phyloP scores from a whole-genome alignment of 2,797 vertebrate genomes.

The Labroides dimidiatus region DNA sequence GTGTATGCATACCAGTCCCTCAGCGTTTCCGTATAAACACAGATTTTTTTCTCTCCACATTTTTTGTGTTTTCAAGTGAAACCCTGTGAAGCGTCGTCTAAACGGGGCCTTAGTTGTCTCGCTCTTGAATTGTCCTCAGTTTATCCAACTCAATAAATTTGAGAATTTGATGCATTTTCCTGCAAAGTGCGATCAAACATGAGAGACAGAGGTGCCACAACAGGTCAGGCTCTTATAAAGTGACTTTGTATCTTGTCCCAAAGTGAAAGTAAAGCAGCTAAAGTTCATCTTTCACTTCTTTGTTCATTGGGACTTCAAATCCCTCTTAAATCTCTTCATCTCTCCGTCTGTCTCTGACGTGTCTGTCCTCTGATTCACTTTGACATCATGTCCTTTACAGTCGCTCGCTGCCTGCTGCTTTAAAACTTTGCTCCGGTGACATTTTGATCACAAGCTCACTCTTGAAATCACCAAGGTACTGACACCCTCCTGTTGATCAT shows the following conservation, averaged over 20 bases:
- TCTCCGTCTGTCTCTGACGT: slow-evolving; percentile 1
- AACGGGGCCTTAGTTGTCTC: too few species aligned
- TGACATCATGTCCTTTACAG: slow-evolving; percentile 21
- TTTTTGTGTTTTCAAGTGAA: too few species aligned
- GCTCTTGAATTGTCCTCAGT: too few species aligned
- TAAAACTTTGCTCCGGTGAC: slow-evolving; percentile 40
- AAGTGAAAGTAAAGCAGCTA: background rate
- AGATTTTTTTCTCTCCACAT: too few species aligned
- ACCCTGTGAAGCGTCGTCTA: too few species aligned
- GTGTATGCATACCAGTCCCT: too few species aligned
- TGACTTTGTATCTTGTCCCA: too few species aligned
- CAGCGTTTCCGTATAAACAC: too few species aligned
- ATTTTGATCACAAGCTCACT: slow-evolving; percentile 57
- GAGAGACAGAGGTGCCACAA: too few species aligned
- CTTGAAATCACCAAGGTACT: slow-evolving; percentile 20
- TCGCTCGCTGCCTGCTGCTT: slow-evolving; percentile 3
- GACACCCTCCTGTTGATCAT: slow-evolving; percentile 25
- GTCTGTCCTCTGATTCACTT: slow-evolving; percentile 13
- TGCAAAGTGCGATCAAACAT: too few species aligned
- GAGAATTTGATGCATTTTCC: too few species aligned
- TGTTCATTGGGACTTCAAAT: slow-evolving; percentile 11
- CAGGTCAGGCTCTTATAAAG: background rate
- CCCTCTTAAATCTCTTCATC: background rate
- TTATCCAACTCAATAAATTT: too few species aligned
- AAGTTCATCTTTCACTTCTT: background rate